Evolutionary conservation across 92 coral and sea anemone species (phyloP), one percentile per base, ranked within the genome.

Genomic region (Actinostola sp.): DNA sequence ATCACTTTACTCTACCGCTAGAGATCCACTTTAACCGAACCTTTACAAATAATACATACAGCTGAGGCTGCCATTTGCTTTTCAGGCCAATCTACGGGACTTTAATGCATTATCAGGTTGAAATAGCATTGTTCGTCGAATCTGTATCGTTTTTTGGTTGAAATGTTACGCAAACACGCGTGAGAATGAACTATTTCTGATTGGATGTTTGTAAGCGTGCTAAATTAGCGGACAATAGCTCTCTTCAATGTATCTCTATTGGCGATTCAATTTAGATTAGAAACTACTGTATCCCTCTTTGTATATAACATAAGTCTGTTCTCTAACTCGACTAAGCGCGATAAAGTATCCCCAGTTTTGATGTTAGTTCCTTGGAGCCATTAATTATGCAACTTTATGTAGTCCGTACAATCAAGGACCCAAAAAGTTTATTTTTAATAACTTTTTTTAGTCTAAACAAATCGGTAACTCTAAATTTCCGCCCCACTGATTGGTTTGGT

Each of bases 101-200:
- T 32, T 50, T 63, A 75, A 75, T 75, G 59, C 81, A 34, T 52
- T 23, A 36, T 34, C 31, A 50, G 54, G 60, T 65, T 50, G 60
- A 63, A 50, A 15, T n/a, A 50, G 16, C 49, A 64, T 50, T 27
- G 52, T 64, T 50, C 29, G 35, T 32, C 12, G 36, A 27, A 39
- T 21, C 34, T 51, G 81, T 63, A 75, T 51, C 56, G 63, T 8
- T 86, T 65, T 20, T 64, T 51, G 44, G 45, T 31, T 42, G 71
- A 86, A 86, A 86, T 76, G 75, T 76, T 76, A 86, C 64, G 75
- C 71, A 86, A 86, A 86, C 54, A 86, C 44, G 72, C 56, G 28
- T 64, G 42, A 53, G 69, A 52, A 63, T 49, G 24, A 16, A 44
- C 26, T 59, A 58, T 45, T 54, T 60, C 24, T 77, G 52, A 85